A percentile compares a stretch with the other conserved stretches of the same genome.
Evolutionary conservation across 2,113 vertebrate genomes (phyloP).

Genomic region (Mola mola): DNA sequence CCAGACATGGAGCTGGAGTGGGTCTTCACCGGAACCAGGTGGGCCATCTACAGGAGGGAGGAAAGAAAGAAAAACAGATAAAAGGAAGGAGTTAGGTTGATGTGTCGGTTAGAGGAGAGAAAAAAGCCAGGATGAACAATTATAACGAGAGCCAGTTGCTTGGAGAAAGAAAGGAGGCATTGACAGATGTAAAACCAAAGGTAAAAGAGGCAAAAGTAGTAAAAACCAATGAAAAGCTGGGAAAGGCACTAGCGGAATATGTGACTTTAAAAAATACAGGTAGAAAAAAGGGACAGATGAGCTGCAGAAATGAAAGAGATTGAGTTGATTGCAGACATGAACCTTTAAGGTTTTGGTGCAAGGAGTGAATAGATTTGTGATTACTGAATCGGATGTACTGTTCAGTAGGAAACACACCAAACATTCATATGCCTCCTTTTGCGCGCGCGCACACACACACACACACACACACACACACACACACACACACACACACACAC

Average conservation of each 20-base stretch:
- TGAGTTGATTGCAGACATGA: background rate
- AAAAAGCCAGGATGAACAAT: background rate
- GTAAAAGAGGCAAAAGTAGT: background rate
- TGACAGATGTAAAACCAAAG: background rate
- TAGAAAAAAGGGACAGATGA: background rate
- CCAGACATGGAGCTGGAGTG: conserved; percentile 90
- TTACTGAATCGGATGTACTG: background rate
- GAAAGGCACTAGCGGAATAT: background rate
- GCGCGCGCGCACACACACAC: background rate
- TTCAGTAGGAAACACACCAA: background rate
- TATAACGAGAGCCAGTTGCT: too few species aligned
- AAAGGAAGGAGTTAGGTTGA: background rate
- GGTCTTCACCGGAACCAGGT: conserved; percentile 94
- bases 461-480: background rate
- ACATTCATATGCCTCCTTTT: too few species aligned
- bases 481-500: conserved; percentile 76
- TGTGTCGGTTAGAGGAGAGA: background rate
- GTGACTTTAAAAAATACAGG: background rate
- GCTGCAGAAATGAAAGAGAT: background rate
- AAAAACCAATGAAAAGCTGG: background rate
- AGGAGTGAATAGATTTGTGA: background rate
- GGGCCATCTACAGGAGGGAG: conserved; percentile 83
- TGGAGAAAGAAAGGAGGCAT: too few species aligned
- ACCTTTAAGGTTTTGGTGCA: background rate
- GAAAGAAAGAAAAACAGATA: background rate